These are phyloP conservation scores for Peromyscus polionotus DNA, from an alignment of 2,113 vertebrate species.

Conservation along the genomic window DNA sequence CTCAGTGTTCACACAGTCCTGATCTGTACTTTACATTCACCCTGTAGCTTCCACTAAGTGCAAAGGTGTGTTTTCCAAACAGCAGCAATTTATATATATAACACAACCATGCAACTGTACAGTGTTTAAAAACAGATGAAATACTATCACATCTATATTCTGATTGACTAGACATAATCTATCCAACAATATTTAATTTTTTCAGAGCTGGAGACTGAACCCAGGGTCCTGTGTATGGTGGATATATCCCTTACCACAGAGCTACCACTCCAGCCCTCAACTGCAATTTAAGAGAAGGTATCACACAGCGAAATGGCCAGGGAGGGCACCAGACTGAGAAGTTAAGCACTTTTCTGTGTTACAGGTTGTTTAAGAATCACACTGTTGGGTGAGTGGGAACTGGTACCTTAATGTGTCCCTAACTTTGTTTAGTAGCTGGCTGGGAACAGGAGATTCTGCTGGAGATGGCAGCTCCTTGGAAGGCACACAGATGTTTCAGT, in stretches of 20 bases:
- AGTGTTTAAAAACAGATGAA: slow-evolving; percentile 33
- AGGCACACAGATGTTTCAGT: not conserved
- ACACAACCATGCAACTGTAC: slow-evolving; percentile 11
- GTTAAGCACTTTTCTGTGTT: not conserved
- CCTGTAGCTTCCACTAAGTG: slow-evolving; percentile 1
- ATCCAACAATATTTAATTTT: not conserved
- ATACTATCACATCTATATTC: slow-evolving; percentile 4
- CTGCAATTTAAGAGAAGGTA: not conserved
- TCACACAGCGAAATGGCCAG: not conserved
- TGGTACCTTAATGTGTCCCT: not conserved
- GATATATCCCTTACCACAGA: not conserved
- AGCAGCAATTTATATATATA: slow-evolving; percentile 11
- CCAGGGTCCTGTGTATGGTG: not conserved
- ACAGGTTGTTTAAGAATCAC: not conserved
- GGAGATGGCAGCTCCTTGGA: slow-evolving; percentile 9
- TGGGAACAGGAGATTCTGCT: not conserved
- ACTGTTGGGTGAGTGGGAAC: not conserved
- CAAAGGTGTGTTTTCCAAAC: slow-evolving; percentile 52
- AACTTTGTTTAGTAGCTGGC: not conserved
- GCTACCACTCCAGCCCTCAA: not conserved
- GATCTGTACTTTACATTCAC: slow-evolving; percentile 1
- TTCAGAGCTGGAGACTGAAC: not conserved
- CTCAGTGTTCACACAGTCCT: not conserved
- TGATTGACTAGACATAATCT: slow-evolving; percentile 35
- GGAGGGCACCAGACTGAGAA: not conserved